phyloP scores from a whole-genome alignment of 1,140 invertebrate genomes.

The Heliconius hermathena region DNA sequence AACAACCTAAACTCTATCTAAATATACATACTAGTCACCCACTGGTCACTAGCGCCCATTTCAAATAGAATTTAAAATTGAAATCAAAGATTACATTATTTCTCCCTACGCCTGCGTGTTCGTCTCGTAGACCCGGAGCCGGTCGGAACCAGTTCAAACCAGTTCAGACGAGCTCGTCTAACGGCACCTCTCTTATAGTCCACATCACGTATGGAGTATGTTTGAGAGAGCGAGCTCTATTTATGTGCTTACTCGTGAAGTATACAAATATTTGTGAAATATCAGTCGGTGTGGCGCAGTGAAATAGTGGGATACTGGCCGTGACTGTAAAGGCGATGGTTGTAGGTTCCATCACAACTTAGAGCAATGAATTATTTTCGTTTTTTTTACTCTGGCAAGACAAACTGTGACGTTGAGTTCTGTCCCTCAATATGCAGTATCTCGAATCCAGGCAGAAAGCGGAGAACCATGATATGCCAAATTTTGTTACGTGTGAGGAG shows the following conservation, averaged over 20 bases:
- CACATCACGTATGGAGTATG: background rate
- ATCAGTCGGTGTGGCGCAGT: background rate
- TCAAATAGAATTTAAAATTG: background rate
- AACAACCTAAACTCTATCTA: no score
- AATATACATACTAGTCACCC: background rate
- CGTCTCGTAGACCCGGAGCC: background rate
- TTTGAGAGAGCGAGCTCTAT: background rate
- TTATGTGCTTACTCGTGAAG: background rate
- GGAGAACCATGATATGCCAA: no score
- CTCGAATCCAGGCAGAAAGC: no score
- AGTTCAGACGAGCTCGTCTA: conserved; percentile 4
- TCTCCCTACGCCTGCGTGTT: background rate
- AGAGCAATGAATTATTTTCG: no score
- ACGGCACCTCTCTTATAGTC: conserved; percentile 6
- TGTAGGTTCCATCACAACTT: no score
- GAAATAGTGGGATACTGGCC: no score
- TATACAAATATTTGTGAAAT: background rate
- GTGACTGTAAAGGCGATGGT: no score
- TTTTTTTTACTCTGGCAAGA: no score
- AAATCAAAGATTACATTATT: conserved; percentile 1
- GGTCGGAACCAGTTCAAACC: conserved; percentile 11
- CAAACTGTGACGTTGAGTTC: no score
- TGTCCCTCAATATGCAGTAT: no score
- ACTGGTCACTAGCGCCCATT: background rate
- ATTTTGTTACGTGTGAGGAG: no score